Base-by-base conservation (phyloP, 2,113 vertebrate genomes). In the Sorex araneus region DNA sequence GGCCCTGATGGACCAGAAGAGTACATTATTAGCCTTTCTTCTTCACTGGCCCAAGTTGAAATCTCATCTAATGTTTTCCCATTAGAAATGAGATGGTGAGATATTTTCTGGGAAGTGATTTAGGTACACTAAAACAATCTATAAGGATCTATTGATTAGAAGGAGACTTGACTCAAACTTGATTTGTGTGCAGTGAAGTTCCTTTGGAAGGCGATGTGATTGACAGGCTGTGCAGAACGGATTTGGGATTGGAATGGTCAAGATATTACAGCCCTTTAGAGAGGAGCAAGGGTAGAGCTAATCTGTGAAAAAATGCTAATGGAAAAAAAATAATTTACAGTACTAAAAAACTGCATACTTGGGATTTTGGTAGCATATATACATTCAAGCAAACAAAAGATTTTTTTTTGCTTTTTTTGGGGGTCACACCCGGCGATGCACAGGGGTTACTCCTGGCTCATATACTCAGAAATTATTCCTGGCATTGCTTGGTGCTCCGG, bases 71-170 rank as follows among this genome's bases (percentile, higher is more conserved):
- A 93, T 64, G 69, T 93, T 93, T 96, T 94, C 84, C 89, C 91
- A 95, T 95, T 95, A 94, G 94, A 91, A 95, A 94, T 90, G 94
- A 97, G 91, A 93, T 89, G 50, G 89, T 0, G 5, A 92, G 93
- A 92, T 95, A 86, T 87, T 96, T 97, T 96, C 95, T 95, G 95
- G 91, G 94, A 96, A 96, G 92, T 94, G 89, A 94, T 92, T 96
- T 96, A 95, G 92, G 84, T 93, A 90, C 73, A 95, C 94, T 93
- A 92, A 94, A 95, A 81, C 94, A 96, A 96, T 97, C 94, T 96
- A 96, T 96, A 95, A 89, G 80, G 84, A 87, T 95, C 93, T 95
- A 96, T 96, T 93, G 96, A 96, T 97, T 87, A 94, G 89, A 92
- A 95, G 89, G 84, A 91, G 92, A 93, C 71, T 91, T 87, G 86